These are phyloP conservation scores for Zele albiditarsus DNA, from an alignment of 2,888 invertebrate genomes.

Conservation along the genomic window DNA sequence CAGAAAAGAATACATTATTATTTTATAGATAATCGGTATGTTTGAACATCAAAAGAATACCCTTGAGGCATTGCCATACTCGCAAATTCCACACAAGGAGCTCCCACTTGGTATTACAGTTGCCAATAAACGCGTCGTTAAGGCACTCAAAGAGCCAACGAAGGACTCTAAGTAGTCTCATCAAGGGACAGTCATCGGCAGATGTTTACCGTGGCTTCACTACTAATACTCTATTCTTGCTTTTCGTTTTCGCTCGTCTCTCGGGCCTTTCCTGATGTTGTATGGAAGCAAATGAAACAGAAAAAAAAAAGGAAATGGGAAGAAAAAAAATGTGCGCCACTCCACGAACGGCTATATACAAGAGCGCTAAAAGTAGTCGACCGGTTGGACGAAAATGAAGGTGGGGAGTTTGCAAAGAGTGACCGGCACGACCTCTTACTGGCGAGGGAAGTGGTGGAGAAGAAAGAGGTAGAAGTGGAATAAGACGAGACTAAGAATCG, in stretches of 20 bases:
- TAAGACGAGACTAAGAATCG: not conserved
- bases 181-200: slow-evolving; percentile 31
- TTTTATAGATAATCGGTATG: not conserved
- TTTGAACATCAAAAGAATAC: slow-evolving; percentile 9
- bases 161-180: slow-evolving; percentile 24
- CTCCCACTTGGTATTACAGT: not conserved
- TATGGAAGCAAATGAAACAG: slow-evolving; percentile 25
- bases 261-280: slow-evolving; percentile 29
- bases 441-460: slow-evolving; percentile 13
- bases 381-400: slow-evolving; percentile 50
- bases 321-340: not conserved
- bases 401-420: slow-evolving; percentile 25
- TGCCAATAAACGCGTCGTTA: slow-evolving; percentile 25
- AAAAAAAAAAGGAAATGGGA: slow-evolving; percentile 17
- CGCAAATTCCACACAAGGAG: slow-evolving; percentile 3
- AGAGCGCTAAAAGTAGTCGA: slow-evolving; percentile 59
- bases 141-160: slow-evolving; percentile 7
- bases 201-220: slow-evolving; percentile 22
- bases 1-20: not conserved
- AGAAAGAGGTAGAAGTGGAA: slow-evolving; percentile 27
- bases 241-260: slow-evolving; percentile 43
- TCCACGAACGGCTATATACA: slow-evolving; percentile 19
- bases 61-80: not conserved
- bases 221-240: not conserved
- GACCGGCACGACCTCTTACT: slow-evolving; percentile 30